Conservation (phyloP, 2,888 invertebrate genomes). For the Junonia oenone region DNA sequence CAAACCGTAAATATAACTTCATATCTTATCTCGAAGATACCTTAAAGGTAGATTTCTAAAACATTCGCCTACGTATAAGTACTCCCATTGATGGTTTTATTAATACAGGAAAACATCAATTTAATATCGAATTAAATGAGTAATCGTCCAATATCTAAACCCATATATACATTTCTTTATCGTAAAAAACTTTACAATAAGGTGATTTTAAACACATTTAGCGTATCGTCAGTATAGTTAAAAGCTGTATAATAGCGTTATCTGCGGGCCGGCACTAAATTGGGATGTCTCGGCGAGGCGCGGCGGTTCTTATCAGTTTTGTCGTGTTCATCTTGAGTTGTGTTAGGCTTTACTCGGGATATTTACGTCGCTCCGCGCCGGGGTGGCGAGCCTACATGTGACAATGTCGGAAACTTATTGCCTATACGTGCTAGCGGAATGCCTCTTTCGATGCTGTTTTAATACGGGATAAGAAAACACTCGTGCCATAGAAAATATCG, state of each 20-base stretch:
- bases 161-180: constrained; percentile 43
- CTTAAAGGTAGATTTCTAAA: background rate
- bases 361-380: constrained; percentile 63
- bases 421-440: constrained; percentile 41
- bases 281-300: constrained; percentile 73
- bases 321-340: constrained; percentile 79
- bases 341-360: constrained; percentile 75
- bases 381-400: constrained; percentile 61
- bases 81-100: background rate
- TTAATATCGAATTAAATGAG: constrained; percentile 31
- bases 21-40: background rate
- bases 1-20: background rate
- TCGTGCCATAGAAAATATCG: constrained; percentile 15
- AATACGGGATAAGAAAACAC: constrained; percentile 31
- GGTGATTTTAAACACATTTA: constrained; percentile 72
- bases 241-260: constrained; percentile 79
- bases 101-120: constrained; percentile 3
- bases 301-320: constrained; percentile 72
- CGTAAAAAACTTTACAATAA: constrained; percentile 57
- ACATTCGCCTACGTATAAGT: constrained; percentile 9
- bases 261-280: constrained; percentile 74
- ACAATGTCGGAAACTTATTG: constrained; percentile 64
- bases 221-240: constrained; percentile 76
- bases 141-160: constrained; percentile 29
- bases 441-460: constrained; percentile 34